These are phyloP conservation scores for Synanthedon andrenaeformis DNA, from an alignment of 2,888 invertebrate species.

Conservation along the genomic window DNA sequence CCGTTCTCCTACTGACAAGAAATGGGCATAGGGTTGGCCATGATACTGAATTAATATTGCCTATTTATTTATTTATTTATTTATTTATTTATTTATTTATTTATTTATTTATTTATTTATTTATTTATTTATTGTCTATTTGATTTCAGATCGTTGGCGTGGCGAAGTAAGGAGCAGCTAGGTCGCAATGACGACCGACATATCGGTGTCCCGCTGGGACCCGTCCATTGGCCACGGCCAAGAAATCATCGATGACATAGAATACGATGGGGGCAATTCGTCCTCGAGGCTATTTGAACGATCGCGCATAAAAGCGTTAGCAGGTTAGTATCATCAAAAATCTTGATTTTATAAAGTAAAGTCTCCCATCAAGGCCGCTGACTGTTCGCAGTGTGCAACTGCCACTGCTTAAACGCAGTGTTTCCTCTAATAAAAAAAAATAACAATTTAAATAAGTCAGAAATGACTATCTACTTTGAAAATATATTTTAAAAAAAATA, in stretches of 20 bases:
- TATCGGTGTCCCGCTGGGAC: conserved; percentile 97
- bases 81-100: too few species aligned
- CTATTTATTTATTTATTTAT: too few species aligned
- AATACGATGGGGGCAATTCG: conserved; percentile 99
- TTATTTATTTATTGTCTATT: conserved; percentile 7
- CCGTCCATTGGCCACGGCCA: conserved; percentile 88
- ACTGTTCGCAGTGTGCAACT: background rate
- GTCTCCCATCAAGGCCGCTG: background rate
- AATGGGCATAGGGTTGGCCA: too few species aligned
- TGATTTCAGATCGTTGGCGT: conserved; percentile 49
- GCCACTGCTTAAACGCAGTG: too few species aligned
- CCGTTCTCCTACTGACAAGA: too few species aligned
- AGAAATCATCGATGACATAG: conserved; percentile 96
- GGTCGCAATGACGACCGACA: conserved; percentile 93
- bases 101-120: too few species aligned
- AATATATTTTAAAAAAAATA: too few species aligned
- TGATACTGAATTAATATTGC: too few species aligned
- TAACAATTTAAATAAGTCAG: too few species aligned
- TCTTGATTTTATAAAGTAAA: background rate
- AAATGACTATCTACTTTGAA: too few species aligned
- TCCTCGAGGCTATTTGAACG: conserved; percentile 99
- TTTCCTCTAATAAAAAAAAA: too few species aligned
- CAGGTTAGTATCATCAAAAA: conserved; percentile 73
- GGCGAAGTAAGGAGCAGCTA: conserved; percentile 48
- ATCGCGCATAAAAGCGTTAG: conserved; percentile 98